These are phyloP conservation scores for Sander lucioperca DNA, from an alignment of 2,113 vertebrate genomes.

Conservation along the genomic window DNA sequence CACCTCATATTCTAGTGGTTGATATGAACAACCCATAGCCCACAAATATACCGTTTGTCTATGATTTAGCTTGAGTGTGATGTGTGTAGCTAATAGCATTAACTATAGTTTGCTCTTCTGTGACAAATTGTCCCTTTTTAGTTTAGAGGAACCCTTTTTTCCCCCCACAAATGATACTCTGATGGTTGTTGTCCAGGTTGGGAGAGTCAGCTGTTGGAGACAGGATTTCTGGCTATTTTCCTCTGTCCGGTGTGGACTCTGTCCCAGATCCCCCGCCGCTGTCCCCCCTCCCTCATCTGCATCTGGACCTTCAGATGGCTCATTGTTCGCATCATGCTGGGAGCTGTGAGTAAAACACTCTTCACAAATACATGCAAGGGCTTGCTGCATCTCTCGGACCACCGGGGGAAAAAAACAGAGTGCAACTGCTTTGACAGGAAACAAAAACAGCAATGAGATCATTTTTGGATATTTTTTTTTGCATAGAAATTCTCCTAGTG, in stretches of 20 bases:
- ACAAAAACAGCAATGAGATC: background rate
- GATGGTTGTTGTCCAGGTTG: constrained; percentile 85
- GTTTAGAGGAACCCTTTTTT: background rate
- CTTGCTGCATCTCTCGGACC: accelerated
- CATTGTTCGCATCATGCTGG: constrained; percentile 98
- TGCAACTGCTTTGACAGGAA: background rate
- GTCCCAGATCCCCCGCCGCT: constrained; percentile 81
- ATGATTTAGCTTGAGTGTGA: background rate
- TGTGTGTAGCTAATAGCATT: background rate
- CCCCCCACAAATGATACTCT: background rate
- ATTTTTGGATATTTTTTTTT: background rate
- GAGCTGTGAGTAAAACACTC: constrained; percentile 89
- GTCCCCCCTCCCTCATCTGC: constrained; percentile 87
- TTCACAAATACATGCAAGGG: background rate
- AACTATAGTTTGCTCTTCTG: background rate
- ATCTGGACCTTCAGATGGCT: constrained; percentile 98
- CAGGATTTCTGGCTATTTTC: constrained; percentile 94
- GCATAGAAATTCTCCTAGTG: background rate
- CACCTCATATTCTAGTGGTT: background rate
- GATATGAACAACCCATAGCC: background rate
- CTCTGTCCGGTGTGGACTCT: constrained; percentile 92
- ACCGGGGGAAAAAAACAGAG: background rate
- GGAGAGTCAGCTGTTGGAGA: constrained; percentile 97
- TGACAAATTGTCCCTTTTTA: background rate
- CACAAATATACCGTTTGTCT: background rate